Percentiles rank a stretch among this genome's conserved stretches.
These are phyloP conservation scores for Basileuterus tristriatus DNA, from an alignment of 2,797 vertebrate genomes.

Conservation along the genomic window DNA sequence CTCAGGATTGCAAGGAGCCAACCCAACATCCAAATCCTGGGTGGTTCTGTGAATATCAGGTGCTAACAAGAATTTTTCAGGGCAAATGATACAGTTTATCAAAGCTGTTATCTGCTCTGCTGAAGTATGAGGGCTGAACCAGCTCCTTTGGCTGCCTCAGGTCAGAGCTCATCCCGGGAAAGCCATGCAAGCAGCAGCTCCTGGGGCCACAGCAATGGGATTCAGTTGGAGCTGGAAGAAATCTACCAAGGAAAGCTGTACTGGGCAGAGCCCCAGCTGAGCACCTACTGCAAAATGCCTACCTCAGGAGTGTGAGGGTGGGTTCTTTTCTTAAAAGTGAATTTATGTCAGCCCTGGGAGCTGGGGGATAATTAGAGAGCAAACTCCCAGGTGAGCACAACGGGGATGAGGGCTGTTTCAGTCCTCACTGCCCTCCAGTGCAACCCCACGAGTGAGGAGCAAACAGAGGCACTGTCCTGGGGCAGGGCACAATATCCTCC, in stretches of 20 bases:
- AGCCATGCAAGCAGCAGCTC: background rate
- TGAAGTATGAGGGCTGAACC: background rate
- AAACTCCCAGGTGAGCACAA: background rate
- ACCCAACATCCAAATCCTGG: background rate
- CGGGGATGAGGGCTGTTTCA: fast-evolving
- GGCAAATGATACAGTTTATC: background rate
- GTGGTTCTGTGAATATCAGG: background rate
- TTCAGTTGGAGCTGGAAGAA: background rate
- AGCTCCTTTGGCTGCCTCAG: background rate
- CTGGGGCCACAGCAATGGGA: background rate
- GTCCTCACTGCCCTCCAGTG: background rate
- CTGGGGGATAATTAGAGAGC: background rate
- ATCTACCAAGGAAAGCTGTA: background rate
- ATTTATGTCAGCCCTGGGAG: background rate
- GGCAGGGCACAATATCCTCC: background rate
- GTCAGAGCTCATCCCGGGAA: background rate
- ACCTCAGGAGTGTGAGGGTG: background rate
- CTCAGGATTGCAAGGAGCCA: fast-evolving
- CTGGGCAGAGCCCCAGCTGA: background rate
- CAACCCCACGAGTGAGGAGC: background rate
- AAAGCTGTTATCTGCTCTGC: background rate
- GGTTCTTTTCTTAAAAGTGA: background rate
- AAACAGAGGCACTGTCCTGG: background rate
- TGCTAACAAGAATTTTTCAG: background rate
- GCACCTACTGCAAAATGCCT: background rate